phyloP scores from a whole-genome alignment of 2,888 invertebrate species.

The Hirtodrosophila cameraria region DNA sequence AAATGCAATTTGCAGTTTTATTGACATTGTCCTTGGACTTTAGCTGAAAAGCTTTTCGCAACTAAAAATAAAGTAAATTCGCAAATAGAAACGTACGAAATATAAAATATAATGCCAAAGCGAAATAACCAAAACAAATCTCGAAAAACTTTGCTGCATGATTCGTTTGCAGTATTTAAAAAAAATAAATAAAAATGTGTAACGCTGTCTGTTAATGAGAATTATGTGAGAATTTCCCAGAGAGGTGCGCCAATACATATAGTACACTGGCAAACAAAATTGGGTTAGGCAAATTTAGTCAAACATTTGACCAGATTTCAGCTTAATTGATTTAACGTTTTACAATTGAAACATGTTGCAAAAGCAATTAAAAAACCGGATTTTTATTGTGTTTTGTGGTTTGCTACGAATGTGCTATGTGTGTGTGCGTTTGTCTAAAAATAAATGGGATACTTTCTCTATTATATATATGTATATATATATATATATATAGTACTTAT shows the following conservation, averaged over 20 bases:
- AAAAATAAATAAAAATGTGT: slow-evolving; percentile 25
- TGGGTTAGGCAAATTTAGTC: slow-evolving; percentile 6
- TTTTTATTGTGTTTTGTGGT: slow-evolving; percentile 5
- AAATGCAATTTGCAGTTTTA: slow-evolving; percentile 62
- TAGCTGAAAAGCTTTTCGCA: slow-evolving; percentile 69
- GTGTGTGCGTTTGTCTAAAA: slow-evolving; percentile 7
- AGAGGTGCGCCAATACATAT: slow-evolving; percentile 2
- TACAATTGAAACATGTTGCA: slow-evolving; percentile 18
- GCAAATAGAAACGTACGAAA: slow-evolving; percentile 52
- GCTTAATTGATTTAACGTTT: slow-evolving; percentile 18
- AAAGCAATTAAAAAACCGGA: not conserved
- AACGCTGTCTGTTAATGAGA: slow-evolving; percentile 15
- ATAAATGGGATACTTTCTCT: slow-evolving; percentile 10
- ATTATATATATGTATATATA: no score
- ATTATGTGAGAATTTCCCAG: slow-evolving; percentile 3
- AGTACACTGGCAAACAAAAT: slow-evolving; percentile 25
- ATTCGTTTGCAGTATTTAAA: slow-evolving; percentile 26
- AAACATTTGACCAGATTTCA: not conserved
- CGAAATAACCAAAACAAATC: slow-evolving; percentile 32
- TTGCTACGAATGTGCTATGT: not conserved
- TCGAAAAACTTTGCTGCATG: slow-evolving; percentile 29
- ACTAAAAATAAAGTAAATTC: slow-evolving; percentile 78
- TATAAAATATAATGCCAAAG: not conserved
- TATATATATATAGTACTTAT: no score
- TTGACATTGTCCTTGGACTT: slow-evolving; percentile 76